Conservation (phyloP, 2,113 vertebrate genomes). For the Grammomys dolichurus region DNA sequence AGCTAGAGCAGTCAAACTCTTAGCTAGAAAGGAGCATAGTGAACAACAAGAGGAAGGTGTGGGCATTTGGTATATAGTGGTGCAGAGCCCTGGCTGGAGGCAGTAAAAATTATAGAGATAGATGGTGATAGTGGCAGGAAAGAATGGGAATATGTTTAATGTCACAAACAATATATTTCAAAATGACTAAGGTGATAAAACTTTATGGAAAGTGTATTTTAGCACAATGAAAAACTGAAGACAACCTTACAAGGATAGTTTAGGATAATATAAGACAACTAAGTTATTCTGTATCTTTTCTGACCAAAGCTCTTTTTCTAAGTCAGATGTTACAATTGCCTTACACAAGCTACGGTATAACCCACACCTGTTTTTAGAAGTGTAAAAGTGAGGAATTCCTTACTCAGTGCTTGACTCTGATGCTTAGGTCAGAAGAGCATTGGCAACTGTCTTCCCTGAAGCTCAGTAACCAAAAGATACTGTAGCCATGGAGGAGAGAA, state of each 20-base stretch:
- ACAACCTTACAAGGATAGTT: not conserved
- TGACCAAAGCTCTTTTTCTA: not conserved
- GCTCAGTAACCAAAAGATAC: constrained; percentile 15
- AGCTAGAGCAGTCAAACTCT: not conserved
- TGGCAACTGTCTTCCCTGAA: not conserved
- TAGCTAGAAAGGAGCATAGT: not conserved
- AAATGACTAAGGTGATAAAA: not conserved
- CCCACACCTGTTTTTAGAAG: not conserved
- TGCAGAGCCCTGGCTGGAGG: not conserved
- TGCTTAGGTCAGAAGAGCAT: not conserved
- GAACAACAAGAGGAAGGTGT: not conserved
- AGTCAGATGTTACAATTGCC: not conserved
- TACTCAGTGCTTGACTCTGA: not conserved
- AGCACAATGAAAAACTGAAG: not conserved
- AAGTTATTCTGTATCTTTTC: not conserved
- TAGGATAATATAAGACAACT: not conserved
- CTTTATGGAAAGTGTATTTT: not conserved
- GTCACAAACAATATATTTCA: not conserved
- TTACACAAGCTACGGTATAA: not conserved
- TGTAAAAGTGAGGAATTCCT: not conserved
- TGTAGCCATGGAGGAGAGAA: not conserved
- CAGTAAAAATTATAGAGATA: not conserved
- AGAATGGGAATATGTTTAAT: not conserved
- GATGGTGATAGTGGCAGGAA: not conserved
- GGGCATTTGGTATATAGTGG: not conserved